Conservation (phyloP, 2,888 invertebrate species). For the Notodromas monacha region DNA sequence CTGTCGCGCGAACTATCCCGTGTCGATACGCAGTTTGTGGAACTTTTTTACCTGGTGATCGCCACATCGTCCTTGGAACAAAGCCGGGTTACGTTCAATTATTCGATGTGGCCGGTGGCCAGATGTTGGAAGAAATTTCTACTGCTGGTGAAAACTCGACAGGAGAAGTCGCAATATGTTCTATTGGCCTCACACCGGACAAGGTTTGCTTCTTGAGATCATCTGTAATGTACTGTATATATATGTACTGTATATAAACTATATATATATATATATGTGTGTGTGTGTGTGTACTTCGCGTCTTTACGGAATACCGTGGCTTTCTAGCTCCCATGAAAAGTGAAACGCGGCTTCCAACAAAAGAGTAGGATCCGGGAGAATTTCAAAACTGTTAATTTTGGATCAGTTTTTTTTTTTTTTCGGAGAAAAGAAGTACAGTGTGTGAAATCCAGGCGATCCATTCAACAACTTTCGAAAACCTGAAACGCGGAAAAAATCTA, state of each 20-base stretch:
- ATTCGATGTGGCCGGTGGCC: slow-evolving; percentile 47
- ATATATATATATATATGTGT: slow-evolving; percentile 1
- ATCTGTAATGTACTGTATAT: neutral
- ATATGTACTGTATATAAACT: neutral
- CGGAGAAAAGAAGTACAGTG: too few relatives aligned
- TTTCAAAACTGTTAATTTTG: neutral
- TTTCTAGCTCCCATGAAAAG: too few relatives aligned
- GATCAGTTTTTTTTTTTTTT: slow-evolving; percentile 9
- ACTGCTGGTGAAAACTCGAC: slow-evolving; percentile 52
- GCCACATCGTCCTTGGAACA: slow-evolving; percentile 55
- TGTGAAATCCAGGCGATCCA: too few relatives aligned
- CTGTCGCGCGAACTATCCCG: slow-evolving; percentile 30
- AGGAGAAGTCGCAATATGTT: slow-evolving; percentile 28
- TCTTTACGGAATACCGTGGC: too few relatives aligned
- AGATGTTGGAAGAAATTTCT: slow-evolving; percentile 37
- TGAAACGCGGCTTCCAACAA: too few relatives aligned
- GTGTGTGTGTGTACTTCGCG: too few relatives aligned
- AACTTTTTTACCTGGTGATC: slow-evolving; percentile 58
- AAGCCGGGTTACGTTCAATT: slow-evolving; percentile 49
- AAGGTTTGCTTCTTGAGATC: slow-evolving; percentile 25
- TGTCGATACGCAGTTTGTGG: slow-evolving; percentile 34
- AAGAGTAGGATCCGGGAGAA: too few relatives aligned
- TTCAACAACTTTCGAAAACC: too few relatives aligned
- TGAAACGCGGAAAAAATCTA: too few relatives aligned
- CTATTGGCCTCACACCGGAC: slow-evolving; percentile 42